These are phyloP conservation scores for Gymnopithys bicolor DNA, from an alignment of 2,797 vertebrate genomes.

Conservation along the genomic window DNA sequence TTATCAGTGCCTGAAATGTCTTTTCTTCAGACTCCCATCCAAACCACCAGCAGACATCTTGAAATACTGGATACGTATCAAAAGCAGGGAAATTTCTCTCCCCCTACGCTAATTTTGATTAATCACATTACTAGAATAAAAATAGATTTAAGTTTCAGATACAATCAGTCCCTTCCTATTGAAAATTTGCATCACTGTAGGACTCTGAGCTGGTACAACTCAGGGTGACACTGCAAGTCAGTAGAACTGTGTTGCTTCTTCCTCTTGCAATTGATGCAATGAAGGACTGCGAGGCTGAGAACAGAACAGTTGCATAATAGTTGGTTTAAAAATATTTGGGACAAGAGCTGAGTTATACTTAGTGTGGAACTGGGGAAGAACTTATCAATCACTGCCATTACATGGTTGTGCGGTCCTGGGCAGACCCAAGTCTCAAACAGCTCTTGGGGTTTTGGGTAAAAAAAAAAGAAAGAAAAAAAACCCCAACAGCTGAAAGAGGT, in stretches of 20 bases:
- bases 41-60: background rate
- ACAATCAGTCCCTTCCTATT: background rate
- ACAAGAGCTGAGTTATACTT: background rate
- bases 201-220: background rate
- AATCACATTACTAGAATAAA: background rate
- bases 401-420: background rate
- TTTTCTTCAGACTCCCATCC: background rate
- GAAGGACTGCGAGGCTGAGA: background rate
- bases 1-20: background rate
- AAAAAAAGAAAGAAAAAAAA: too few relatives aligned
- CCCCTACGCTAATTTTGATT: background rate
- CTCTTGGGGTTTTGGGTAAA: accelerated
- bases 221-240: background rate
- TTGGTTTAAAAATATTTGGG: background rate
- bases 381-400: background rate
- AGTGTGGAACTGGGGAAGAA: background rate
- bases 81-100: background rate
- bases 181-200: background rate
- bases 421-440: background rate
- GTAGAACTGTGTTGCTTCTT: background rate
- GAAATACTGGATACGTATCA: background rate
- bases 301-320: background rate
- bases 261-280: background rate
- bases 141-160: background rate
- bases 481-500: background rate